Base-by-base conservation (phyloP, 2,888 invertebrate genomes). In the Rhagium mordax region DNA sequence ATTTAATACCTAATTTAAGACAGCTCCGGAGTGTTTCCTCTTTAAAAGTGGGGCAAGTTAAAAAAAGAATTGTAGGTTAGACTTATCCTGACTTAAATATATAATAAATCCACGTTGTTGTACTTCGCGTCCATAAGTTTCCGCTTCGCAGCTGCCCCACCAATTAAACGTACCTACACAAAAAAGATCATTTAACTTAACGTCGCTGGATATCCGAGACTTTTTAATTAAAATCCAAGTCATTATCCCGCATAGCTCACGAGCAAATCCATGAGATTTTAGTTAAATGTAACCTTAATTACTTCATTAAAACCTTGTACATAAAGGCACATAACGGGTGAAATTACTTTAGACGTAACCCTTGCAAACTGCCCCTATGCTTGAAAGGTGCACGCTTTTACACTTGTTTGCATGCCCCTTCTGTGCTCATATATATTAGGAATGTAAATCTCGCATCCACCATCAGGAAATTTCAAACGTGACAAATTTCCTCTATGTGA, bases 311-410 rank as follows among this genome's bases (percentile, higher is more conserved):
- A 64, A 64, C 21, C 29, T 33, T 62, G 62, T 55, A 62, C 41
- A 27, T 41, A 48, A 41, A 59, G 64, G 70, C 70, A 71, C 65
- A 65, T 57, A 64, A 70, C 48, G 33, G 59, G 47, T 48, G 47
- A 48, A 64, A 65, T 71, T 71, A 65, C 55, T 55, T 53, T 47
- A 20, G 57, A 59, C 48, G 53, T 61, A 62, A 62, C 55, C 62
- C 53, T 49, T 51, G 65, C 62, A 62, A 70, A 65, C 29, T 57
- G 55, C 48, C 65, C 59, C 29, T 64, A 41, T 16, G 70, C 65
- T 65, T 71, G 59, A 41, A 20, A 41, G 13, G n/a, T 41, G n/a
- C 57, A 57, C 47, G 47, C 41, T 47, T n/a, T 47, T 48, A 16
- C 51, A 51, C 51, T 10, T n/a, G 41, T 41, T 51, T 51, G 51